These are phyloP conservation scores for Zaprionus davidi DNA, from an alignment of 1,140 invertebrate genomes.

Conservation along the genomic window DNA sequence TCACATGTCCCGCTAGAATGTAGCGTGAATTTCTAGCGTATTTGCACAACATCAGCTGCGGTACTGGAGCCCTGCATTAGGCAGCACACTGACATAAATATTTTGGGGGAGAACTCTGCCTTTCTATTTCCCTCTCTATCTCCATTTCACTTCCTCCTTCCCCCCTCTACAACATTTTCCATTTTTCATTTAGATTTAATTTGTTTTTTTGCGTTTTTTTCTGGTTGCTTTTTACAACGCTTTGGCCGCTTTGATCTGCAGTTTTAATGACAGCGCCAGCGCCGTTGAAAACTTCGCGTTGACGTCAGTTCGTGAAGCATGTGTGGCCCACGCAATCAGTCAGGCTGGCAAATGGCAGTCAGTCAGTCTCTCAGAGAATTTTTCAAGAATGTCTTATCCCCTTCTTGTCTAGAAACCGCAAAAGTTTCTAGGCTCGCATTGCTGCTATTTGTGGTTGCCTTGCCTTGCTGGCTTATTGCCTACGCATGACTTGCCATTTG, in stretches of 20 bases:
- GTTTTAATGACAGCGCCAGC: constrained; percentile 2
- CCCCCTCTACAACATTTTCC: constrained; percentile 19
- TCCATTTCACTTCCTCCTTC: neutral
- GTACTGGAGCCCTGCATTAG: neutral
- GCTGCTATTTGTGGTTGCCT: constrained; percentile 15
- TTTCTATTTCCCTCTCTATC: neutral
- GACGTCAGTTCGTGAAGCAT: constrained; percentile 13
- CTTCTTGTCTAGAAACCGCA: neutral
- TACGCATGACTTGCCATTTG: constrained; percentile 25
- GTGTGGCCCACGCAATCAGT: constrained; percentile 6
- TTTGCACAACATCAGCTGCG: neutral
- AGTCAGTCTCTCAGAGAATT: neutral
- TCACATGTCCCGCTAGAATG: neutral
- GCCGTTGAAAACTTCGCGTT: constrained; percentile 13
- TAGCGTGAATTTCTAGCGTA: neutral
- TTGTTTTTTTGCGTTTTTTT: constrained; percentile 6
- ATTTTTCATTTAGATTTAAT: constrained; percentile 26
- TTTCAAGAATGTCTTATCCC: neutral
- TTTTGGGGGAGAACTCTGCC: neutral
- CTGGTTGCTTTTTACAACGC: neutral
- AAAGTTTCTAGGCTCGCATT: neutral
- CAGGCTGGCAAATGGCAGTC: neutral
- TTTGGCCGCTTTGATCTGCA: constrained; percentile 26
- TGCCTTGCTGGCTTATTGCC: constrained; percentile 38
- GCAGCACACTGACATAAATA: neutral